phyloP scores from a whole-genome alignment of 2,888 invertebrate genomes.

The Amphipoea oculea region DNA sequence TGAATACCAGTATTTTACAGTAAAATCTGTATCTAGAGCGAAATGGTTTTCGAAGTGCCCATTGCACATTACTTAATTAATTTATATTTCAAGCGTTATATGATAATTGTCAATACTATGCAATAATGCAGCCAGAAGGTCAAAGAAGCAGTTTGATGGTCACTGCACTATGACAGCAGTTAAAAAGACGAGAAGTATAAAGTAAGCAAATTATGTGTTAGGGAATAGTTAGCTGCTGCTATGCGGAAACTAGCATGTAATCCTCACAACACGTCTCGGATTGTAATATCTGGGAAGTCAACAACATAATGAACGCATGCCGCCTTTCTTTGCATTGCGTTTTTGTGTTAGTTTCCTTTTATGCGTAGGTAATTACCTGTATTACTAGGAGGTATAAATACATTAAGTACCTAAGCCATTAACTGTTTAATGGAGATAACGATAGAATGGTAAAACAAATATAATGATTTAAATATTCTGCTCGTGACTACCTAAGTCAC shows the following conservation, averaged over 20 bases:
- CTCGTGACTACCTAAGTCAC: no score
- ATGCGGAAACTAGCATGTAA: constrained; percentile 45
- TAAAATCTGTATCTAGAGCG: background rate
- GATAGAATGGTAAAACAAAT: no score
- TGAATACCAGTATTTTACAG: no score
- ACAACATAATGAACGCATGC: constrained; percentile 41
- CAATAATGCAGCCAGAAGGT: no score
- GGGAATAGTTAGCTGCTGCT: background rate
- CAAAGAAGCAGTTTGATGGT: background rate
- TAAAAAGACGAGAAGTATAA: background rate
- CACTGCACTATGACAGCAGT: background rate
- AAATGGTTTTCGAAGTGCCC: background rate
- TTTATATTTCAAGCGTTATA: background rate
- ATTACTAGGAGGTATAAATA: constrained; percentile 6
- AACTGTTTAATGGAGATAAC: background rate
- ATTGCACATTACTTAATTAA: background rate
- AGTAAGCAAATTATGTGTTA: constrained; percentile 1
- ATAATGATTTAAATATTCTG: no score
- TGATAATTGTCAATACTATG: no score
- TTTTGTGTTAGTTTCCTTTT: constrained; percentile 30
- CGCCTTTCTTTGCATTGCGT: constrained; percentile 24
- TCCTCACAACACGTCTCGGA: constrained; percentile 28
- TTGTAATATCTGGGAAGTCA: constrained; percentile 56
- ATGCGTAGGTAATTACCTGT: constrained; percentile 12
- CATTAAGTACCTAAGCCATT: background rate